Percentiles rank a stretch among this genome's conserved stretches.
These are phyloP conservation scores for Empidonax traillii DNA, from an alignment of 2,113 vertebrate genomes.

Conservation along the genomic window DNA sequence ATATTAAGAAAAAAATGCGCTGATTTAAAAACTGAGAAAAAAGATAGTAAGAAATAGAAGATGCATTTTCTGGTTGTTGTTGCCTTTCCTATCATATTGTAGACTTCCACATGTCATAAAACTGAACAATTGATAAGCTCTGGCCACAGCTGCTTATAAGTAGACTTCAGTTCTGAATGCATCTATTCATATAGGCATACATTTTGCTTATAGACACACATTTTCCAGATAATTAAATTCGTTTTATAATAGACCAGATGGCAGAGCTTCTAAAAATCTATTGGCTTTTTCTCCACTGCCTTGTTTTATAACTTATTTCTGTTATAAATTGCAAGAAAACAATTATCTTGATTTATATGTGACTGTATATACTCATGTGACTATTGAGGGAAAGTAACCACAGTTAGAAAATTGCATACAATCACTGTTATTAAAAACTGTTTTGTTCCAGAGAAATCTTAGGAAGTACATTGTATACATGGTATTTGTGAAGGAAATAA, in stretches of 20 bases:
- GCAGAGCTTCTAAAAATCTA: neutral
- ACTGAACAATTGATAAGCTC: neutral
- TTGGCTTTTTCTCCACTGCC: neutral
- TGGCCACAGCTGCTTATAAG: neutral
- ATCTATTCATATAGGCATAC: neutral
- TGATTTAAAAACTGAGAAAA: neutral
- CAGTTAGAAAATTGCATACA: neutral
- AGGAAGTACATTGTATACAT: neutral
- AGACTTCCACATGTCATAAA: neutral
- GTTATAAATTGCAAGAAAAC: neutral
- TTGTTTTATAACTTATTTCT: conserved; percentile 15
- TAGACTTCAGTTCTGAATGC: neutral
- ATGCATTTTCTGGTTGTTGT: neutral
- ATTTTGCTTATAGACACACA: neutral
- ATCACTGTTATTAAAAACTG: neutral
- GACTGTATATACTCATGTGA: neutral
- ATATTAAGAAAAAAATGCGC: neutral
- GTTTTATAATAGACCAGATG: neutral
- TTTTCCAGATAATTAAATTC: conserved; percentile 6
- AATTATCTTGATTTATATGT: conserved; percentile 2
- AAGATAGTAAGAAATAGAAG: neutral
- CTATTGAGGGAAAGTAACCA: neutral
- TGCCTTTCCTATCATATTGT: neutral
- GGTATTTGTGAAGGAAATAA: neutral
- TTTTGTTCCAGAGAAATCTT: neutral